Evolutionary conservation across 2,113 vertebrate genomes (phyloP).

Genomic region (Gopherus evgoodei): DNA sequence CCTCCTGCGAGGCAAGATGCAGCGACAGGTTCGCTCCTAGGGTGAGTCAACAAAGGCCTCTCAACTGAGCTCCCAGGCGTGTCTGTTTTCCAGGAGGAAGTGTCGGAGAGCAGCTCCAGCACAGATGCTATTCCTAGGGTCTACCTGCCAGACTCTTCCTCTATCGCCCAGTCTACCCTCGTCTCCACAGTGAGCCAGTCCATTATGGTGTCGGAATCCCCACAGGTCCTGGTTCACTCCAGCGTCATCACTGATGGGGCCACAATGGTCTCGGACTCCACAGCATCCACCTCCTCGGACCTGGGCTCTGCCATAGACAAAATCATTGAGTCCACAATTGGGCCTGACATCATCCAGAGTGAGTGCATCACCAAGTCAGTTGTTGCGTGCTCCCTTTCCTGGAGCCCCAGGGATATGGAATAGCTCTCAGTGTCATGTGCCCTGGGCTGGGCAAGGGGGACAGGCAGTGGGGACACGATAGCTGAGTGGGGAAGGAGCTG

Average conservation of each 20-base stretch:
- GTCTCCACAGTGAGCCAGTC: conserved; percentile 90
- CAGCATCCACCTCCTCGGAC: conserved; percentile 91
- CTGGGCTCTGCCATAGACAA: conserved; percentile 95
- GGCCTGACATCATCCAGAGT: conserved; percentile 95
- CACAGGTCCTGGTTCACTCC: conserved; percentile 91
- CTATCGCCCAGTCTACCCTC: conserved; percentile 86
- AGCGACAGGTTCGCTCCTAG: accelerated
- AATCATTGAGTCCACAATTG: conserved; percentile 96
- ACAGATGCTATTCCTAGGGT: conserved; percentile 84
- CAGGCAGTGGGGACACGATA: too few species aligned
- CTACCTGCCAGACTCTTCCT: conserved; percentile 95
- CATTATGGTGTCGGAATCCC: conserved; percentile 87
- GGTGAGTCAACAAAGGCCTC: not conserved
- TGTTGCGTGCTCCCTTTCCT: accelerated
- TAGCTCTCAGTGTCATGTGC: not conserved
- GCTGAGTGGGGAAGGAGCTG: not conserved
- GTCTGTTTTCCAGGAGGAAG: conserved; percentile 82
- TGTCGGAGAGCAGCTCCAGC: conserved; percentile 92
- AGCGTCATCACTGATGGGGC: conserved; percentile 87
- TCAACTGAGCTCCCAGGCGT: not conserved
- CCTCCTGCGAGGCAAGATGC: accelerated
- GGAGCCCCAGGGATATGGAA: accelerated
- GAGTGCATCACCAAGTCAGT: not conserved
- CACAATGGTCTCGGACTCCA: conserved; percentile 90
- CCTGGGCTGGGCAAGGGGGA: not conserved